Base-by-base conservation (phyloP, 23 tunicate species). In the Halocynthia aurantium region DNA sequence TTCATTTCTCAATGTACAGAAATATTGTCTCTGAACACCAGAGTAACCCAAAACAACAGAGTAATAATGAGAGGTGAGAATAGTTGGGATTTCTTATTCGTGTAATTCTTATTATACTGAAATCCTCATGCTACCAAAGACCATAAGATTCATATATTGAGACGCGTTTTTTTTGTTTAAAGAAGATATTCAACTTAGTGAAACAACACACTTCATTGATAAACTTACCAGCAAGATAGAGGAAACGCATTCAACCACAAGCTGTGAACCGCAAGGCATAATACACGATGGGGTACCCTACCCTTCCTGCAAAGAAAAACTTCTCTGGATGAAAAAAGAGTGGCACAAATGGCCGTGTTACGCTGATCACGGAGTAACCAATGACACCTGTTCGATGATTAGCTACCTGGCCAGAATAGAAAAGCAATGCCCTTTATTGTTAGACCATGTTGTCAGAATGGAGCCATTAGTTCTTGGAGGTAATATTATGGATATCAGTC, bases 341-440 rank as follows among this genome's bases (percentile, higher is more conserved):
- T 18, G 62, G 44, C 19, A 53, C 54, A 49, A 8, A 18, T 7
- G 18, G 21, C n/a, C 7, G 6, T 74, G 78, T 44, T 74, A 74
- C 19, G 61, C 49, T 7, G 49, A 18, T 19, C 61, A 74, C 17
- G 78, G 78, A 7, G 78, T 74, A 10, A 63, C 57, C 10, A 44
- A 67, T 13, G 78, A 74, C 66, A 17, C 53, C 8, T 74, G 78
- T 63, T 44, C 78, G 13, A 74, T 74, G 54, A 22, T 74, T 52
- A 52, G n/a, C 8, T 74, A 74, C 19, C 22, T 74, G 19, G 54
- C 78, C 7, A 52, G 21, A 7, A 44, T 53, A 74, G 78, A 74
- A 74, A 52, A 53, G 19, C 62, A 74, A 21, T 74, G 78, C 19
- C 78, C 78, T n/a, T n/a, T n/a, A n/a, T n/a, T n/a, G n/a, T n/a